phyloP scores from a whole-genome alignment of 2,888 invertebrate genomes.

The Chydorus sphaericus region DNA sequence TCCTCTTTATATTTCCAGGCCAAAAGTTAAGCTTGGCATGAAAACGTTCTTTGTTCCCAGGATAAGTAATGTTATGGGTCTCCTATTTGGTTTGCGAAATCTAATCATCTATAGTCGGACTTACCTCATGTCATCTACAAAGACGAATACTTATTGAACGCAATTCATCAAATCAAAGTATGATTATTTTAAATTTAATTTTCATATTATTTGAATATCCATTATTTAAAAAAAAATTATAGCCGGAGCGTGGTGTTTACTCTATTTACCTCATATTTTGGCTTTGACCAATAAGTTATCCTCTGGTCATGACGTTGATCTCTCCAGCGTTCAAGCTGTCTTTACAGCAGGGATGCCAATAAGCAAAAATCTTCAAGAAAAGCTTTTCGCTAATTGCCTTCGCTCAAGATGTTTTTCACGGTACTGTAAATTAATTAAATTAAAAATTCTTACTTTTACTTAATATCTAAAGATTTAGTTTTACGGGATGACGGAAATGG shows the following conservation, averaged over 20 bases:
- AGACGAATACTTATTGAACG: background rate
- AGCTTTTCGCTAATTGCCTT: background rate
- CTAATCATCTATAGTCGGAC: background rate
- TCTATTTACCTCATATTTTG: constrained; percentile 1
- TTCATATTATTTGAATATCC: no score
- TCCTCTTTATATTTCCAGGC: background rate
- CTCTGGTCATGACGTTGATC: background rate
- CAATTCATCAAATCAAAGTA: background rate
- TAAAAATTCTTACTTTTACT: background rate
- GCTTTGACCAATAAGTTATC: background rate
- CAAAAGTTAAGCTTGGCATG: background rate
- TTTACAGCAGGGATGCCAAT: background rate
- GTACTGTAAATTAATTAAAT: background rate
- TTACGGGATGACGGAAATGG: background rate
- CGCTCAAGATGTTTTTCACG: background rate
- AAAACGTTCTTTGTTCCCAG: background rate
- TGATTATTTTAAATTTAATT: background rate
- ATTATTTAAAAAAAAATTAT: no score
- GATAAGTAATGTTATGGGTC: background rate
- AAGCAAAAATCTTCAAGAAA: background rate
- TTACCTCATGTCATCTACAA: background rate
- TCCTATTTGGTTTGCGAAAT: background rate
- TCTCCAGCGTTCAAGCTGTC: background rate
- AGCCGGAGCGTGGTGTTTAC: no score
- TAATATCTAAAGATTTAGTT: background rate